Conservation (phyloP, 2,113 vertebrate species). For the Forbesichthys agassizii region DNA sequence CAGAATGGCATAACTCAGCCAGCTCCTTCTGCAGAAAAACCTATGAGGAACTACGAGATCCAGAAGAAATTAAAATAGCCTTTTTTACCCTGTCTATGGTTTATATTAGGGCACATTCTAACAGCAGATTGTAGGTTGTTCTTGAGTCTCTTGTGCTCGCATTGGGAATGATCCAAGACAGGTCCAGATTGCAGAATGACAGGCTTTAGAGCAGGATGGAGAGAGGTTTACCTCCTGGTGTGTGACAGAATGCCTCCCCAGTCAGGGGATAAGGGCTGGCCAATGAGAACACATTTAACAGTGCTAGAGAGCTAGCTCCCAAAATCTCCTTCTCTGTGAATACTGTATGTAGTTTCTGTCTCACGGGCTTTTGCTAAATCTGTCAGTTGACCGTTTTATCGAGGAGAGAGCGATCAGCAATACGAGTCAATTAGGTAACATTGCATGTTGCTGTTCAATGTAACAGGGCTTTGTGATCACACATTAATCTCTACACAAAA, state of each 20-base stretch:
- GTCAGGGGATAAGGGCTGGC: neutral
- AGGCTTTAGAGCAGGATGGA: constrained; percentile 54
- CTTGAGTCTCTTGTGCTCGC: constrained; percentile 9
- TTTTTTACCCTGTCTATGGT: constrained; percentile 9
- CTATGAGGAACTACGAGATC: constrained; percentile 6
- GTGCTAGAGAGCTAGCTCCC: neutral
- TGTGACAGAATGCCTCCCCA: constrained; percentile 31
- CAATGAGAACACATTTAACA: constrained; percentile 3
- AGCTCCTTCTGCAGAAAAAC: neutral
- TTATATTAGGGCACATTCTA: constrained; percentile 15
- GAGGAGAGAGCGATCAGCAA: neutral
- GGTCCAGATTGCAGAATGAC: constrained; percentile 62
- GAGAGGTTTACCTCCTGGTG: constrained; percentile 61
- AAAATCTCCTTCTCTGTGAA: neutral
- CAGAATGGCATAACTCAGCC: neutral
- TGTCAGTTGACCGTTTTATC: neutral
- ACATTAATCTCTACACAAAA: neutral
- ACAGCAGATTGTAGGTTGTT: constrained; percentile 10
- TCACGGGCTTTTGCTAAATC: neutral
- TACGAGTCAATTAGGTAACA: neutral
- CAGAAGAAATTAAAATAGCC: neutral
- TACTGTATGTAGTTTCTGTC: neutral
- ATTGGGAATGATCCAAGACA: constrained; percentile 64
- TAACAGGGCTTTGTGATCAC: neutral
- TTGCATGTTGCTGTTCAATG: neutral